Evolutionary conservation across 2,888 invertebrate genomes (phyloP).

Genomic region (Polyommatus icarus): DNA sequence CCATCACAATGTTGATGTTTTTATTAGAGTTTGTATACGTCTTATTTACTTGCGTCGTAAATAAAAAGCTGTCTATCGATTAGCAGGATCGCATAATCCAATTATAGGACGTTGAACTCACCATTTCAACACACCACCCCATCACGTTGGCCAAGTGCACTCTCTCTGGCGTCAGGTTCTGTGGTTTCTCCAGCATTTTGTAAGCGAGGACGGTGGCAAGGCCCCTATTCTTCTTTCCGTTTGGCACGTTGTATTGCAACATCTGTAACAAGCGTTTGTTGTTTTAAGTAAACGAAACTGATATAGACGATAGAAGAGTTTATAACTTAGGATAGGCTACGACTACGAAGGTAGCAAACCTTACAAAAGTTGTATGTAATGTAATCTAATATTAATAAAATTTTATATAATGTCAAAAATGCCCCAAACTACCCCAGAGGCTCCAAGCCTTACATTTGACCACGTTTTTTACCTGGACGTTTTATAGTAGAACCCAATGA

Average conservation of each 20-base stretch:
- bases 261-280: slow-evolving; percentile 78
- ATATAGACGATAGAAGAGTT: not conserved
- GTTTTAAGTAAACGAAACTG: not conserved
- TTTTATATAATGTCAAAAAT: too few species aligned
- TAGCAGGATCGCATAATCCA: not conserved
- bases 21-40: too few species aligned
- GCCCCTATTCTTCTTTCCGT: slow-evolving; percentile 92
- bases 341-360: too few species aligned
- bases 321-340: not conserved
- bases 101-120: slow-evolving; percentile 57
- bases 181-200: slow-evolving; percentile 84
- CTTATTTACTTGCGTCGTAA: too few species aligned
- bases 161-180: slow-evolving; percentile 88
- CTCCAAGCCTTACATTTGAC: too few species aligned
- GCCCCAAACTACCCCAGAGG: too few species aligned
- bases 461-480: not conserved
- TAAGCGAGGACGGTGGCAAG: slow-evolving; percentile 87
- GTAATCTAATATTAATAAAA: too few species aligned
- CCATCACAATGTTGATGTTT: too few species aligned
- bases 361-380: too few species aligned
- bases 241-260: slow-evolving; percentile 94
- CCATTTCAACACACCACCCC: slow-evolving; percentile 98
- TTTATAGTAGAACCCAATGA: too few species aligned
- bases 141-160: slow-evolving; percentile 89
- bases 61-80: too few species aligned